Percentiles rank a stretch among this genome's conserved stretches.
These are phyloP conservation scores for Hydropsyche tenuis DNA, from an alignment of 1,140 invertebrate species.

Conservation along the genomic window DNA sequence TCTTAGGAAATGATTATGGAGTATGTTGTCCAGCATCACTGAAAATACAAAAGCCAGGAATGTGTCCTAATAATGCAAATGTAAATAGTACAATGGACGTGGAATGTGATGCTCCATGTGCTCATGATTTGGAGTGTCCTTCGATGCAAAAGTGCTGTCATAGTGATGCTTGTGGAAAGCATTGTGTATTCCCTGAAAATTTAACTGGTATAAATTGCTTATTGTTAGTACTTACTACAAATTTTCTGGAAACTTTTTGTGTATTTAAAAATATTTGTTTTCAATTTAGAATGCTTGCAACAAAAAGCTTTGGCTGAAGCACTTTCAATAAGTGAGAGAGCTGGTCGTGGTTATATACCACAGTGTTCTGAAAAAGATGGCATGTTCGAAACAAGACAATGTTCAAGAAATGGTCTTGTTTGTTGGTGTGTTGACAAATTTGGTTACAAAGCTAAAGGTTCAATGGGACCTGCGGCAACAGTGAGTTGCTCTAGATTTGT, in stretches of 20 bases:
- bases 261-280: neutral
- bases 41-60: conserved; percentile 75
- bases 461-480: conserved; percentile 76
- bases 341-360: conserved; percentile 82
- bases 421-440: conserved; percentile 85
- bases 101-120: conserved; percentile 70
- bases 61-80: conserved; percentile 66
- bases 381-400: conserved; percentile 74
- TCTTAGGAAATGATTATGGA: conserved; percentile 79
- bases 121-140: conserved; percentile 80
- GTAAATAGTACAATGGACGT: conserved; percentile 54
- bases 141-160: conserved; percentile 82
- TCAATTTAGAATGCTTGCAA: conserved; percentile 69
- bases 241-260: conserved; percentile 1
- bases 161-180: conserved; percentile 71
- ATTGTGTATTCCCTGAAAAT: conserved; percentile 72
- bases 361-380: conserved; percentile 76
- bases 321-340: conserved; percentile 76
- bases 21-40: conserved; percentile 83
- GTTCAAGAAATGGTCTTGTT: conserved; percentile 81
- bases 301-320: conserved; percentile 79
- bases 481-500: conserved; percentile 66
- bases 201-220: conserved; percentile 62
- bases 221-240: neutral
- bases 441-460: conserved; percentile 76